Base-by-base conservation (phyloP, 1,140 invertebrate species). In the Archivesica marissinica region DNA sequence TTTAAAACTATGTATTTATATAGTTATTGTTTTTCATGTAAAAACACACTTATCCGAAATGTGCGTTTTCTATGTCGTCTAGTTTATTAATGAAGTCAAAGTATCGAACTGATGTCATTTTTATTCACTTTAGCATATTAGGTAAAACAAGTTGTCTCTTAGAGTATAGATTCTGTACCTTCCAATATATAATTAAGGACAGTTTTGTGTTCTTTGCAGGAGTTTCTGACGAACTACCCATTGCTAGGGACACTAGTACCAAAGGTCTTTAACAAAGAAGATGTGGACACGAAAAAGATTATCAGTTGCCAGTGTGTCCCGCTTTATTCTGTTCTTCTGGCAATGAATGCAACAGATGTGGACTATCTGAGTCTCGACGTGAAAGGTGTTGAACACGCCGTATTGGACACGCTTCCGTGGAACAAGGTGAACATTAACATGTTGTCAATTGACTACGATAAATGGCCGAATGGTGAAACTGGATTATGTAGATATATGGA, bases 361-460 rank as follows among this genome's bases (percentile, higher is more conserved):
- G 91, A 93, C 61, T 92, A 89, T 78, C 90, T 93, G 66, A 90
- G 88, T 80, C 80, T 93, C 2, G 92, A 93, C 70, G 89, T 93
- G 0, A 91, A 93, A 75, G 92, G 91, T 0, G 87, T 77, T 15
- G 92, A 93, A 80, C 86, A 90, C 39, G 78, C 68, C 1, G 75
- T 88, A 4, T 50, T 88, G 2, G 41, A 85, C 50, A 87, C 86
- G 2, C 87, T 88, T 39, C 85, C 85, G 4, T 88, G 86, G 76
- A 59, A 87, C 25, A 87, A 85, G 39, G 41, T 88, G 9, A 54
- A 88, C 39, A 88, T 88, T 20, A 59, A 85, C 44, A 80, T 88
- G 70, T 25, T 88, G 47, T 77, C 83, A 2, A 74, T 85, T 13
- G 86, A 87, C 50, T 84, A 75, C 35, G 52, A 54, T 30, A 64